Conservation (phyloP, 2,888 invertebrate species). For the Noctua comes region DNA sequence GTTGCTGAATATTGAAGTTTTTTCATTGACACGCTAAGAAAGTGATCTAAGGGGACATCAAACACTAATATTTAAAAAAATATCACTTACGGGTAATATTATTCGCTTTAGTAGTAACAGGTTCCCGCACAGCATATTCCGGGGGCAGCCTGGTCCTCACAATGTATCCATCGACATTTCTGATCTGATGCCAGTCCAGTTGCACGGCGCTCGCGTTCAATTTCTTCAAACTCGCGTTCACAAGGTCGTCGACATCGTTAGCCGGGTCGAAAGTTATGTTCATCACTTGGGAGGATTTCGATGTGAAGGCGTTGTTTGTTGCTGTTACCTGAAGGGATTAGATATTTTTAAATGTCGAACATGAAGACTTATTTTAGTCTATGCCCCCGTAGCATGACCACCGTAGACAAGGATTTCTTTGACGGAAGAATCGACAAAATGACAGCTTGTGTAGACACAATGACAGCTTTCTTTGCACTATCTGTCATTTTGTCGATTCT, state of each 20-base stretch:
- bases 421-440: too few species aligned
- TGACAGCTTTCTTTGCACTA: too few species aligned
- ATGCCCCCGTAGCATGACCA: too few species aligned
- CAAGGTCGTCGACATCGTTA: constrained; percentile 91
- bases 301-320: constrained; percentile 91
- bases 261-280: constrained; percentile 92
- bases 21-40: neutral
- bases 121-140: constrained; percentile 89
- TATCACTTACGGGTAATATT: constrained; percentile 85
- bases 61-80: neutral
- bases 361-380: neutral
- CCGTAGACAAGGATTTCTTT: too few species aligned
- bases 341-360: neutral
- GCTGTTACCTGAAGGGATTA: constrained; percentile 90
- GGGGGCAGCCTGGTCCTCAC: constrained; percentile 87
- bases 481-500: too few species aligned
- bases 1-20: neutral
- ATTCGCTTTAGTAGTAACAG: constrained; percentile 82
- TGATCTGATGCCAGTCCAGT: constrained; percentile 91
- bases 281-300: constrained; percentile 90
- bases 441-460: too few species aligned
- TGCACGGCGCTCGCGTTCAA: constrained; percentile 88
- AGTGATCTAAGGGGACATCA: neutral
- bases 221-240: constrained; percentile 87
- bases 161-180: constrained; percentile 91